These are phyloP conservation scores for Cyanoramphus novaezelandiae DNA, from an alignment of 2,113 vertebrate genomes.

Conservation along the genomic window DNA sequence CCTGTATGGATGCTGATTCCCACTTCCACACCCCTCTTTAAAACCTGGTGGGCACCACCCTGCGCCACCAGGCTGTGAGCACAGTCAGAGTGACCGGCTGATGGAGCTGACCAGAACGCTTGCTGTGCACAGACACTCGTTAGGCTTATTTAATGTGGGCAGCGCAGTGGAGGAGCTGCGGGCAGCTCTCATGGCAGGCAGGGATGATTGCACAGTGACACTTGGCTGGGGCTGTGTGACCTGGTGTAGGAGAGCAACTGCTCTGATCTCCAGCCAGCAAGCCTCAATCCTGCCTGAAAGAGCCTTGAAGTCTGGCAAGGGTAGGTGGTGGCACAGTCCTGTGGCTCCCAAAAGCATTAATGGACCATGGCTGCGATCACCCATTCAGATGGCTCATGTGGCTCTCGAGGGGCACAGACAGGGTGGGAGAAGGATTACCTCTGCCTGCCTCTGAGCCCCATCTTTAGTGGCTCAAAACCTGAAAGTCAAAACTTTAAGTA, in stretches of 20 bases:
- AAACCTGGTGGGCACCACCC: fast-evolving
- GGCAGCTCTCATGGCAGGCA: not conserved
- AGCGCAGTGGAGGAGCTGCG: fast-evolving
- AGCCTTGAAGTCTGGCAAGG: not conserved
- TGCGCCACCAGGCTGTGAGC: not conserved
- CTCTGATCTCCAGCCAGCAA: not conserved
- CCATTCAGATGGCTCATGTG: fast-evolving
- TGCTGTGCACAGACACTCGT: not conserved
- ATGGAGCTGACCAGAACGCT: fast-evolving
- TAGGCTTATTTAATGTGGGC: not conserved
- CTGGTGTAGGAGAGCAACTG: not conserved
- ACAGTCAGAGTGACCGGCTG: fast-evolving
- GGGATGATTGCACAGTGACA: not conserved
- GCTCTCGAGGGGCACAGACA: not conserved
- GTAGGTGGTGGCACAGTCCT: fast-evolving
- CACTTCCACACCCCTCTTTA: fast-evolving
- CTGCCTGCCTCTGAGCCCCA: not conserved
- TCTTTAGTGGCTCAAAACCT: not conserved
- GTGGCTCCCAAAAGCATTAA: not conserved
- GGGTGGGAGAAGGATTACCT: not conserved
- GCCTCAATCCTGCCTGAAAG: not conserved
- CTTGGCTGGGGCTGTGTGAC: not conserved
- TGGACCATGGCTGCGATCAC: fast-evolving
- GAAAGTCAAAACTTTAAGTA: not conserved
- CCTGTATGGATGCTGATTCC: fast-evolving